A percentile compares a stretch with the other conserved stretches of the same genome.
These are phyloP conservation scores for Morpho achilles DNA, from an alignment of 2,888 invertebrate genomes.

Conservation along the genomic window DNA sequence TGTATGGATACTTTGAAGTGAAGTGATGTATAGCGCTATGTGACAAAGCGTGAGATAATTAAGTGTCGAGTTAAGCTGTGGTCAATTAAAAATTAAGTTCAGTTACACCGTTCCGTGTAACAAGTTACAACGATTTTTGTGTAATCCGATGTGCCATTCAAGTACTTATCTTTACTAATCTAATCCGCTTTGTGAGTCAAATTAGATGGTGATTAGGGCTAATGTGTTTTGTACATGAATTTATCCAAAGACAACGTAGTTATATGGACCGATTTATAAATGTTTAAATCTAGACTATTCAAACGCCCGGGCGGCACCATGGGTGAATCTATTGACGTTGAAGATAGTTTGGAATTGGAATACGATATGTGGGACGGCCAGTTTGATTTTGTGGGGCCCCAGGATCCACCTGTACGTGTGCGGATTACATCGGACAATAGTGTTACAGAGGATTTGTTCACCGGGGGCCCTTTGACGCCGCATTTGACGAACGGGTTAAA, in stretches of 20 bases:
- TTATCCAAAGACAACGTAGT: constrained; percentile 53
- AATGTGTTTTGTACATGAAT: constrained; percentile 55
- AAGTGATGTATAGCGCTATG: constrained; percentile 19
- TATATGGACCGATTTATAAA: constrained; percentile 47
- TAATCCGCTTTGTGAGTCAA: constrained; percentile 61
- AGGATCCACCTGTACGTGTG: constrained; percentile 56
- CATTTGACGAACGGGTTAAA: constrained; percentile 70
- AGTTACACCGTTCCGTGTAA: constrained; percentile 15
- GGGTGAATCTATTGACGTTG: constrained; percentile 68
- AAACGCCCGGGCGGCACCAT: constrained; percentile 64
- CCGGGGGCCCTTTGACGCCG: constrained; percentile 66
- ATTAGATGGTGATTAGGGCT: constrained; percentile 37
- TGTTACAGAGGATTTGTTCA: constrained; percentile 69
- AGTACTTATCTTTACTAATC: constrained; percentile 56
- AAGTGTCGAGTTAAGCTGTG: constrained; percentile 18
- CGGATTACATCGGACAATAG: constrained; percentile 64
- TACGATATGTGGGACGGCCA: constrained; percentile 95
- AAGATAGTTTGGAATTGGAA: constrained; percentile 85
- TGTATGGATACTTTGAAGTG: constrained; percentile 21
- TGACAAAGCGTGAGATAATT: constrained; percentile 18
- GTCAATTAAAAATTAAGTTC: constrained; percentile 10
- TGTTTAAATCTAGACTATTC: constrained; percentile 71
- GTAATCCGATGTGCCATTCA: constrained; percentile 57
- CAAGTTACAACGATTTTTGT: constrained; percentile 21
- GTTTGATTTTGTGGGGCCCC: constrained; percentile 88